Conservation (phyloP, 37 sponge, comb jelly and placozoan genomes). For the Ianthella basta region DNA sequence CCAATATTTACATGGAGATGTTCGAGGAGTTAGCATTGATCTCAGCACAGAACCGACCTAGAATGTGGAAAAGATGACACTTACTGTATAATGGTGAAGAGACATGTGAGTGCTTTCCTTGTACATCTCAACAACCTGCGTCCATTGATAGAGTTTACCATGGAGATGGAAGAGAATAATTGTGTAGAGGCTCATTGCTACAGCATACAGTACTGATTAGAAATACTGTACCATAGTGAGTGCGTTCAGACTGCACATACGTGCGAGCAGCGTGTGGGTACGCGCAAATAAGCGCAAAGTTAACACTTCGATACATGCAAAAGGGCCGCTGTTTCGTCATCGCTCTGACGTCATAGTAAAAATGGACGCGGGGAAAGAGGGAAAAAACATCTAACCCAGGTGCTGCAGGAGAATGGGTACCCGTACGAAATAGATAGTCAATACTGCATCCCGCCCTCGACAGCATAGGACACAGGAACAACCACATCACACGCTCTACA, state of each 20-base stretch:
- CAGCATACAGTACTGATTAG: neutral
- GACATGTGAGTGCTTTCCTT: neutral
- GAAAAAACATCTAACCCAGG: too few relatives aligned
- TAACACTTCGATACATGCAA: too few relatives aligned
- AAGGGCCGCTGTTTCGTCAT: too few relatives aligned
- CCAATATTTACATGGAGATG: slow-evolving; percentile 36
- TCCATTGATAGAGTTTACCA: slow-evolving; percentile 9
- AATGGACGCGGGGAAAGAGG: too few relatives aligned
- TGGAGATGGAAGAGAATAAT: neutral
- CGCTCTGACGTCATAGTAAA: too few relatives aligned
- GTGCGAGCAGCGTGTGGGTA: too few relatives aligned
- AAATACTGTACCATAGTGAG: neutral
- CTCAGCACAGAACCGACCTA: neutral
- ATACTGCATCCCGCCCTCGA: too few relatives aligned
- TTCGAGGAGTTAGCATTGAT: slow-evolving; percentile 7
- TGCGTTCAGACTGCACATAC: neutral
- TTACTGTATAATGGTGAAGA: slow-evolving; percentile 5
- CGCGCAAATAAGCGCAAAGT: too few relatives aligned
- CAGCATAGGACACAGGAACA: too few relatives aligned
- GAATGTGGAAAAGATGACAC: slow-evolving; percentile 31
- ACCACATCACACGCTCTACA: too few relatives aligned
- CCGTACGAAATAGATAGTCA: too few relatives aligned
- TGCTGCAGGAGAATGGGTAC: too few relatives aligned
- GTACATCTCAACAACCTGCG: neutral
- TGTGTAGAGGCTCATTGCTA: neutral